Base-by-base conservation (phyloP, 2,888 invertebrate genomes). In the Harpalus rubripes region DNA sequence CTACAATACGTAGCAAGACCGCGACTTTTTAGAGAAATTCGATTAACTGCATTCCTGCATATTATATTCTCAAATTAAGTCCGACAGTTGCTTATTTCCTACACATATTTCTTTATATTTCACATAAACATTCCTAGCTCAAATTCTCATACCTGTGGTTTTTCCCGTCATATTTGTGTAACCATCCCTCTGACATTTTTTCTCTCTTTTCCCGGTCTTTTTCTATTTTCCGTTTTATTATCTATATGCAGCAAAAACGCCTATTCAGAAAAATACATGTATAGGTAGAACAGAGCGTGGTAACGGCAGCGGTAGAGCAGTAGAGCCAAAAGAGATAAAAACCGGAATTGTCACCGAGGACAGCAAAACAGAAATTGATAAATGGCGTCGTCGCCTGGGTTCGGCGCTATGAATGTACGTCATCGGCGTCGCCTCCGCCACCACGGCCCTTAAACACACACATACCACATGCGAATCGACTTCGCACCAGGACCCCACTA, bases 361-460 rank as follows among this genome's bases (percentile, higher is more conserved):
- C 79, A 79, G 85, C 85, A 85, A 85, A 85, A 85, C 85, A 85
- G 85, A 80, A 85, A 80, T 85, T 85, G 85, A 85, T 85, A 72
- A 80, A 85, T 85, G 85, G 79, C 85, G 85, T 85, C 85, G 85
- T 85, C 80, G 85, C 85, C 63, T 58, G 85, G 85, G 61, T 63
- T 78, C 78, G 63, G 63, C 63, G 72, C 58, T 82, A 84, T 84
- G 84, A 84, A 84, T 84, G 63, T 78, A 84, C 84, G 78, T 84
- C 84, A 84, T 78, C 65, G 84, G 78, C 74, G 83, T 39, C 59
- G 72, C 82, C 52, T 12, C 26, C 56, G 39, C 81, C 76, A 22
- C 41, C 61, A 32, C 72, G 83, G 15, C 72, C 58, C 78, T 78
- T 78, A 74, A 74, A 74, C 74, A 74, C 74, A 15, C 56, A 74